phyloP scores from a whole-genome alignment of 2,888 invertebrate genomes.

The Campoletis raptor region DNA sequence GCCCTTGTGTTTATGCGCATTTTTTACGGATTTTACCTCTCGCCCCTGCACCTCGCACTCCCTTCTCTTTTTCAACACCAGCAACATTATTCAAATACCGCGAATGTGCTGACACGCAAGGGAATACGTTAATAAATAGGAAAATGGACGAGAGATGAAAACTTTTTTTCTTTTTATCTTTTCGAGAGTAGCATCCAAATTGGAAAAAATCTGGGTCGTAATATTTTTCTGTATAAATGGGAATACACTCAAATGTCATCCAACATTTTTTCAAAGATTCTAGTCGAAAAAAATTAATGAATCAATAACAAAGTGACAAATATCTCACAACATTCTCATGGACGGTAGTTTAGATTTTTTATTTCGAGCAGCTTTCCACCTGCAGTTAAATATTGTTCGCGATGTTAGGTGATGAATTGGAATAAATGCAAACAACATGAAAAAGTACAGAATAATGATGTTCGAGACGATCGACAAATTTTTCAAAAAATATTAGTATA shows the following conservation, averaged over 20 bases:
- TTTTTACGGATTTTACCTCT: conserved; percentile 15
- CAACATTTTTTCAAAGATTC: not conserved
- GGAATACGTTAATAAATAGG: conserved; percentile 18
- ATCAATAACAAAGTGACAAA: not conserved
- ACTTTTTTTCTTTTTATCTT: not conserved
- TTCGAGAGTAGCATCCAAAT: not conserved
- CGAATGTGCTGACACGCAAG: conserved; percentile 20
- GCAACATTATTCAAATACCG: conserved; percentile 21
- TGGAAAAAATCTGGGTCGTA: not conserved
- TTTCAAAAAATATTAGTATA: not conserved
- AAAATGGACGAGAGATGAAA: not conserved
- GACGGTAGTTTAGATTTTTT: not conserved
- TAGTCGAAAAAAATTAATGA: not conserved
- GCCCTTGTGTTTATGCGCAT: conserved; percentile 9
- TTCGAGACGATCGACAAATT: not conserved
- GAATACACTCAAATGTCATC: not conserved
- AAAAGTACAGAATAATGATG: not conserved
- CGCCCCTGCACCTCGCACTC: not conserved
- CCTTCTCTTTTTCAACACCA: not conserved
- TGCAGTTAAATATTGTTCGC: not conserved
- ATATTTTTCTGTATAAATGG: not conserved
- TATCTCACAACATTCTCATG: not conserved
- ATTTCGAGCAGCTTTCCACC: not conserved
- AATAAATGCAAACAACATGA: not conserved
- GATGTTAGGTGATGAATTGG: not conserved